These are phyloP conservation scores for Poecile atricapillus DNA, from an alignment of 2,113 vertebrate species.

Conservation along the genomic window DNA sequence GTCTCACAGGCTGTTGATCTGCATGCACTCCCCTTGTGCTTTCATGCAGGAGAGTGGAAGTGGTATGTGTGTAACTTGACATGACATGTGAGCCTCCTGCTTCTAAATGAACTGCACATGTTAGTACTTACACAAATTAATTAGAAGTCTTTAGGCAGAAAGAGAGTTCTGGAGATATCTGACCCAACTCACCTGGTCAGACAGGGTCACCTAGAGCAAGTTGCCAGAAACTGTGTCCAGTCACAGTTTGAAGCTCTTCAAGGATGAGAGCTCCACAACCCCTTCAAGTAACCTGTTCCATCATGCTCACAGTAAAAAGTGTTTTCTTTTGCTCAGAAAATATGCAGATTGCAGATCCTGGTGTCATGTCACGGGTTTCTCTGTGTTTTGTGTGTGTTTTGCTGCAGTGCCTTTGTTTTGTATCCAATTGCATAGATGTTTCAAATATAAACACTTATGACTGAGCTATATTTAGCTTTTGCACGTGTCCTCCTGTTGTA, in stretches of 20 bases:
- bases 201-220: background rate
- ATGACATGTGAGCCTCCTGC: background rate
- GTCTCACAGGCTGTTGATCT: background rate
- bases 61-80: background rate
- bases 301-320: background rate
- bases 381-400: slow-evolving; percentile 12
- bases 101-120: background rate
- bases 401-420: slow-evolving; percentile 20
- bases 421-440: slow-evolving; percentile 25
- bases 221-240: background rate
- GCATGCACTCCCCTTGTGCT: background rate
- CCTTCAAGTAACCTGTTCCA: background rate
- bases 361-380: background rate
- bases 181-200: background rate
- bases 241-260: background rate
- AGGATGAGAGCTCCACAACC: background rate
- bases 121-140: background rate
- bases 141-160: background rate
- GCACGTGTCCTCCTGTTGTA: background rate
- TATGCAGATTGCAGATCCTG: background rate
- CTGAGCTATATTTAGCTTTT: slow-evolving; percentile 13
- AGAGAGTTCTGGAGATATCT: background rate
- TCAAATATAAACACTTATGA: background rate
- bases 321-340: background rate
- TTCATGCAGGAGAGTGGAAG: background rate